These are phyloP conservation scores for Oreohelix idahoensis DNA, from an alignment of 1,140 invertebrate species.

Conservation along the genomic window DNA sequence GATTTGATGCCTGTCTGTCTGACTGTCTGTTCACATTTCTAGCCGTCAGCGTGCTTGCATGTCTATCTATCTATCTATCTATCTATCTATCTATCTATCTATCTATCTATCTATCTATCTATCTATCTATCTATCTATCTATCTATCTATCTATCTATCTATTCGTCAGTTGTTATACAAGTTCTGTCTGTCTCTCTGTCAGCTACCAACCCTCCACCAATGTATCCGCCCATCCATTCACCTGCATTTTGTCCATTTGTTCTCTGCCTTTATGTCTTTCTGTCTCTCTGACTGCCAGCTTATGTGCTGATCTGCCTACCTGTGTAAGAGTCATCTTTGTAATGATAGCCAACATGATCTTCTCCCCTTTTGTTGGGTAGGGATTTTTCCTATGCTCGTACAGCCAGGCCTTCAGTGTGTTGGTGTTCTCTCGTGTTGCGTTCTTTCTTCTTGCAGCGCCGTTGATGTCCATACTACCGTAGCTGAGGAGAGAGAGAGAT, in stretches of 20 bases:
- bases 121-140: not conserved
- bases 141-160: not conserved
- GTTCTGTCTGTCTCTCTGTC: too few species aligned
- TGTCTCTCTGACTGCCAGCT: too few species aligned
- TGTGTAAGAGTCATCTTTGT: constrained; percentile 99
- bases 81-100: not conserved
- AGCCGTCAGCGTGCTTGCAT: too few species aligned
- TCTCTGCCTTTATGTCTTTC: too few species aligned
- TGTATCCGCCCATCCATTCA: too few species aligned
- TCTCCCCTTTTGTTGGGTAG: constrained; percentile 98
- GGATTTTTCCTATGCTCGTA: constrained; percentile 99
- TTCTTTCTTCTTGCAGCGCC: constrained; percentile 94
- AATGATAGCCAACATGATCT: constrained; percentile 98
- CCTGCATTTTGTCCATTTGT: too few species aligned
- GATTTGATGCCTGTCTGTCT: too few species aligned
- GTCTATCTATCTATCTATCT: not conserved
- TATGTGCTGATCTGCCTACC: constrained; percentile 6
- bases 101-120: not conserved
- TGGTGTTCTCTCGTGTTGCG: constrained; percentile 95
- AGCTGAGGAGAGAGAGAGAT: constrained; percentile 81
- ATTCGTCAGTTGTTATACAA: too few species aligned
- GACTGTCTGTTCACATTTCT: too few species aligned
- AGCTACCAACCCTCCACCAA: too few species aligned
- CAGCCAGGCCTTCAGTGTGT: constrained; percentile 95
- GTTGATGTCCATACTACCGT: constrained; percentile 92